phyloP scores from a whole-genome alignment of 2,888 invertebrate genomes.

The Scaptomyza flava region DNA sequence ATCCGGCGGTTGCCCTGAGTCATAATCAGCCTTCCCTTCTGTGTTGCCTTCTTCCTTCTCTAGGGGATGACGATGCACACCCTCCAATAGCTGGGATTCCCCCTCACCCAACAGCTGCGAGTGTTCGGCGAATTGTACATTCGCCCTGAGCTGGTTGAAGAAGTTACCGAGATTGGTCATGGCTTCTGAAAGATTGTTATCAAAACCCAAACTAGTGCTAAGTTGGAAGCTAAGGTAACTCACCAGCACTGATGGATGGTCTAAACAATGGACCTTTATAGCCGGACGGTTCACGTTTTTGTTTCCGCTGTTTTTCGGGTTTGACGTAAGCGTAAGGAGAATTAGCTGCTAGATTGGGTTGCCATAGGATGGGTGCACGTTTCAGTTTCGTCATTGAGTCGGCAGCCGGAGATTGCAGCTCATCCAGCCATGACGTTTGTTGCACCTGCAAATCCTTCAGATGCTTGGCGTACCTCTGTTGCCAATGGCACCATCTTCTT shows the following conservation, averaged over 20 bases:
- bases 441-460: constrained; percentile 46
- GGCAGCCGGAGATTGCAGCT: constrained; percentile 66
- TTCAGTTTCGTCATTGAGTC: constrained; percentile 31
- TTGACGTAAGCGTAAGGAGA: constrained; percentile 17
- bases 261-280: constrained; percentile 50
- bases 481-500: constrained; percentile 32
- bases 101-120: constrained; percentile 68
- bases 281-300: constrained; percentile 61
- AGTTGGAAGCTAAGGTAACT: constrained; percentile 40
- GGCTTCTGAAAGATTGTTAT: constrained; percentile 75
- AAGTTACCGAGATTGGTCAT: constrained; percentile 83
- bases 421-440: constrained; percentile 42
- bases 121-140: constrained; percentile 81
- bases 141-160: constrained; percentile 81
- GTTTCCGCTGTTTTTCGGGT: constrained; percentile 19
- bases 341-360: neutral
- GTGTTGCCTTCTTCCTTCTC: constrained; percentile 53
- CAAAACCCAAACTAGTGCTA: neutral
- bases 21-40: constrained; percentile 19
- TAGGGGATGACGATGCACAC: constrained; percentile 77
- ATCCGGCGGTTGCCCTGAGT: constrained; percentile 40
- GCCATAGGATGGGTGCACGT: constrained; percentile 33
- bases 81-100: constrained; percentile 78
- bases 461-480: constrained; percentile 26
- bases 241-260: constrained; percentile 84